Evolutionary conservation across 1,140 invertebrate genomes (phyloP).

Genomic region (Trachymyrmex septentrionalis): DNA sequence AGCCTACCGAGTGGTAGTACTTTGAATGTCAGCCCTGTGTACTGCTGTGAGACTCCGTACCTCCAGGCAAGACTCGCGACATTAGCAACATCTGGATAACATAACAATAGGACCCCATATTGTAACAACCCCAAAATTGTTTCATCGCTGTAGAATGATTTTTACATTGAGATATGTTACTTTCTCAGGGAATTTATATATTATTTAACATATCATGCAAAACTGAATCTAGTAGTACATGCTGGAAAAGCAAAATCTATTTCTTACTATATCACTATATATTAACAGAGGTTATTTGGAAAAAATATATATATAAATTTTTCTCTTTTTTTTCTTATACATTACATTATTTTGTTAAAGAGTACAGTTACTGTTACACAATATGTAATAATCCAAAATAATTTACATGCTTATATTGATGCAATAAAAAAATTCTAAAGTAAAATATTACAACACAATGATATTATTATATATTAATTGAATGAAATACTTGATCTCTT

Average conservation of each 20-base stretch:
- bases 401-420: slow-evolving; percentile 3
- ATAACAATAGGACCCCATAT: slow-evolving; percentile 80
- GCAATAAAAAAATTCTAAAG: background rate
- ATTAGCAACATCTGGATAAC: slow-evolving; percentile 85
- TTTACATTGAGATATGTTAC: slow-evolving; percentile 70
- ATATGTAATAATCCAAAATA: background rate
- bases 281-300: background rate
- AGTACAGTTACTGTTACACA: background rate
- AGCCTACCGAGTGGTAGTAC: slow-evolving; percentile 84
- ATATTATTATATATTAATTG: background rate
- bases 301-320: slow-evolving; percentile 29
- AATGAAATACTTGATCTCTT: background rate
- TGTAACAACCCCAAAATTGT: slow-evolving; percentile 78
- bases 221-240: slow-evolving; percentile 73
- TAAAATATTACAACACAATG: background rate
- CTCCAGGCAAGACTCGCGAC: slow-evolving; percentile 81
- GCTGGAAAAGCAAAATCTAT: slow-evolving; percentile 56
- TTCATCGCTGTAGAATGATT: slow-evolving; percentile 73
- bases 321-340: background rate
- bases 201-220: slow-evolving; percentile 74
- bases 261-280: slow-evolving; percentile 8
- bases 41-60: slow-evolving; percentile 80
- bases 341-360: background rate
- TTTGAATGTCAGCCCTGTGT: slow-evolving; percentile 85
- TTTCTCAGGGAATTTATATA: slow-evolving; percentile 61